A percentile compares a stretch with the other conserved stretches of the same genome.
Evolutionary conservation across 2,888 invertebrate genomes (phyloP).

Genomic region (Himalopsyche japonica): DNA sequence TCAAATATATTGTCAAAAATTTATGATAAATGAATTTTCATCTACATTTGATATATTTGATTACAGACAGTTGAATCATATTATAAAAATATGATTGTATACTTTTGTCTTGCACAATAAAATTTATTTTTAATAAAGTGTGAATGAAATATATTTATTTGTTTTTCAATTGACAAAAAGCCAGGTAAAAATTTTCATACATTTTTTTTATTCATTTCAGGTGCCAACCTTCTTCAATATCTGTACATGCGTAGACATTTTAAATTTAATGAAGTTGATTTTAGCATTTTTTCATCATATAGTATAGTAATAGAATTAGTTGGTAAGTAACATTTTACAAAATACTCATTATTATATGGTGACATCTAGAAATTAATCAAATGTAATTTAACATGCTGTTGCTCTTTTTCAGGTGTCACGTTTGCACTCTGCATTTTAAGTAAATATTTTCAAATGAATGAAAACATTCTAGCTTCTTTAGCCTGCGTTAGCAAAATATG

Average conservation of each 20-base stretch:
- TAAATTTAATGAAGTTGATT: slow-evolving; percentile 43
- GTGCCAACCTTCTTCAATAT: slow-evolving; percentile 43
- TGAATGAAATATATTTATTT: too few species aligned
- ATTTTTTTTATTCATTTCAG: slow-evolving; percentile 34
- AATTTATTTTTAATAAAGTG: too few species aligned
- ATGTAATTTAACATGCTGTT: too few species aligned
- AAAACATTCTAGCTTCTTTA: slow-evolving; percentile 55
- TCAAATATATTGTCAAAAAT: too few species aligned
- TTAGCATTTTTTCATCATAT: slow-evolving; percentile 41
- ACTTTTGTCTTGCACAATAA: too few species aligned
- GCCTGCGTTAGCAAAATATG: slow-evolving; percentile 61
- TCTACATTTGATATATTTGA: too few species aligned
- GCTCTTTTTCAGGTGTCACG: slow-evolving; percentile 52
- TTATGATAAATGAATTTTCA: too few species aligned
- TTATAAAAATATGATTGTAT: too few species aligned
- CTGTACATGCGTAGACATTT: slow-evolving; percentile 43
- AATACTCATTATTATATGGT: background rate
- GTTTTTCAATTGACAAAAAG: too few species aligned
- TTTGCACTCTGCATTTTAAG: slow-evolving; percentile 57
- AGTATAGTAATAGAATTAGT: slow-evolving; percentile 39
- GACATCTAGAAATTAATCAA: too few species aligned
- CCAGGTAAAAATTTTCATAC: background rate
- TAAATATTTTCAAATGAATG: slow-evolving; percentile 53
- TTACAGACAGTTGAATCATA: too few species aligned
- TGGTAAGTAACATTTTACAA: slow-evolving; percentile 37